phyloP scores from a whole-genome alignment of 2,113 vertebrate species.

The Podarcis cretensis region DNA sequence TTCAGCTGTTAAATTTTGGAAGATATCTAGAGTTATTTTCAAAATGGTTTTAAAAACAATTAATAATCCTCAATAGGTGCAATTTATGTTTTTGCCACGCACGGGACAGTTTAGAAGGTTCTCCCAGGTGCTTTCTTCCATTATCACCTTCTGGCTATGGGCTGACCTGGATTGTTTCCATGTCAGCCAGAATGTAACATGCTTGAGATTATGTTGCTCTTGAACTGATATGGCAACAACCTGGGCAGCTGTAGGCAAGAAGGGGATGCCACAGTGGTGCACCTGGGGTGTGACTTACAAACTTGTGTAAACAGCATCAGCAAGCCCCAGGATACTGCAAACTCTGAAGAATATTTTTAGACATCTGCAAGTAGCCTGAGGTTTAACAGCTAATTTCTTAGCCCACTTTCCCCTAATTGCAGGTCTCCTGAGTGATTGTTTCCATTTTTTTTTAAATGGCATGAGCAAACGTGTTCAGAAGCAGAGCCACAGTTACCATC shows the following conservation, averaged over 20 bases:
- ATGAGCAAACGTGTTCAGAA: not conserved
- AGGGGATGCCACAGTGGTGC: not conserved
- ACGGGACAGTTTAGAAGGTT: not conserved
- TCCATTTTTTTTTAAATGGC: not conserved
- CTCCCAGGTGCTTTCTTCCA: not conserved
- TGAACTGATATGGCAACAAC: conserved; percentile 10
- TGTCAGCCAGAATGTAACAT: not conserved
- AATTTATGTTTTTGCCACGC: not conserved
- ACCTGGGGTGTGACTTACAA: not conserved
- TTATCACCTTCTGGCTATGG: not conserved
- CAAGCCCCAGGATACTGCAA: not conserved
- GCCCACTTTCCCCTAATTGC: not conserved
- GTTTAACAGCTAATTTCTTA: not conserved
- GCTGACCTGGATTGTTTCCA: not conserved
- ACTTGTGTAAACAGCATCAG: not conserved
- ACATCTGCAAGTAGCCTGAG: not conserved
- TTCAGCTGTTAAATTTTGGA: no score
- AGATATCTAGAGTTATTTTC: no score
- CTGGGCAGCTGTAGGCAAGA: not conserved
- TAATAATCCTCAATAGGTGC: not conserved
- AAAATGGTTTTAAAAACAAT: not conserved
- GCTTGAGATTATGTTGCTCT: conserved; percentile 14
- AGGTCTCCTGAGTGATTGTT: not conserved
- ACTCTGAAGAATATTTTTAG: not conserved
- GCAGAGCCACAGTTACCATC: not conserved